Percentiles rank a stretch among this genome's conserved stretches.
These are phyloP conservation scores for Alosa alosa DNA, from an alignment of 2,113 vertebrate species.

Conservation along the genomic window DNA sequence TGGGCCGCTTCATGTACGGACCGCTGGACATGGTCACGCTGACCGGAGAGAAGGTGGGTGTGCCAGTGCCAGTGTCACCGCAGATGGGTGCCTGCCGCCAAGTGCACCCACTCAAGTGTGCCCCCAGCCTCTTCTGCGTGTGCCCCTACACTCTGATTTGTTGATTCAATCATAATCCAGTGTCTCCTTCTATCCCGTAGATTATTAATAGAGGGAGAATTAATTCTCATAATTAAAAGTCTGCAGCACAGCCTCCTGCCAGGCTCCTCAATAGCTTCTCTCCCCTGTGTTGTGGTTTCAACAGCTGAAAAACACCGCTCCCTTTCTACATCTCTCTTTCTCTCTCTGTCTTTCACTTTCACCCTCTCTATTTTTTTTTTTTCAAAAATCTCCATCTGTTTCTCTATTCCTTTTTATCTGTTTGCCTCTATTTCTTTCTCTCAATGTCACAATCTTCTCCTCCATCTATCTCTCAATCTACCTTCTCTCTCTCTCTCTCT, in stretches of 20 bases:
- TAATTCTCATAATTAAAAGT: neutral
- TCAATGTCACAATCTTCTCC: neutral
- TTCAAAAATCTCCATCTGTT: neutral
- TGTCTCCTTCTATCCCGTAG: neutral
- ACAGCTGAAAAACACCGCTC: neutral
- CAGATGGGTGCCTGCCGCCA: neutral
- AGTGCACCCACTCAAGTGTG: neutral
- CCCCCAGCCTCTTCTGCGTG: neutral
- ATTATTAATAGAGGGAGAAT: neutral
- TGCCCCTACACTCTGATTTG: neutral
- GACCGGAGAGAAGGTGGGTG: slow-evolving; percentile 91
- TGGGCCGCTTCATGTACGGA: slow-evolving; percentile 98
- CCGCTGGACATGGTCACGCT: slow-evolving; percentile 97
- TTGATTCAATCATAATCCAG: neutral
- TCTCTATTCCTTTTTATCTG: neutral
- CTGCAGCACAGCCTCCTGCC: neutral
- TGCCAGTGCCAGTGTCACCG: no score
- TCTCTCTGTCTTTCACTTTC: neutral
- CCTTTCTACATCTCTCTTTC: neutral
- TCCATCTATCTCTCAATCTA: neutral
- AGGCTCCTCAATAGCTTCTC: neutral
- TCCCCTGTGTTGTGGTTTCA: neutral
- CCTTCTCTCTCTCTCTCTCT: neutral
- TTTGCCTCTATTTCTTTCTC: neutral
- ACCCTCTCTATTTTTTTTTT: neutral